These are phyloP conservation scores for Aegithalos caudatus DNA, from an alignment of 2,113 vertebrate species.

Conservation along the genomic window DNA sequence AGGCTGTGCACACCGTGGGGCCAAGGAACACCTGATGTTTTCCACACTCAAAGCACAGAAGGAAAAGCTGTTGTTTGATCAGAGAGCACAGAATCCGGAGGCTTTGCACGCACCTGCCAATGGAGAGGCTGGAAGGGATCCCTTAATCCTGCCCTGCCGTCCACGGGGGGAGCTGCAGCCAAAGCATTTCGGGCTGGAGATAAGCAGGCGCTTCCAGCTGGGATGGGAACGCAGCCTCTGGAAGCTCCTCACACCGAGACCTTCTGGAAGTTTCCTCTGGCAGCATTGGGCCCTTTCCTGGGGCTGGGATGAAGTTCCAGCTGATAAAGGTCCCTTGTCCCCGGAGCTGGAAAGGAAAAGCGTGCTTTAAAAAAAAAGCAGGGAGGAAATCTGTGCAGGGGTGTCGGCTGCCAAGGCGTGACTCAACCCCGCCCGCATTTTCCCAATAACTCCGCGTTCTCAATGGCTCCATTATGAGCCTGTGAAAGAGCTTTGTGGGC, in stretches of 20 bases:
- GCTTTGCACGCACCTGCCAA: not conserved
- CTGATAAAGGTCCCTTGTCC: constrained; percentile 7
- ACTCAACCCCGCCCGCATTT: constrained; percentile 8
- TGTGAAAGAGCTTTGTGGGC: not conserved
- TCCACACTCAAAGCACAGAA: rapidly evolving
- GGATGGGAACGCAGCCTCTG: not conserved
- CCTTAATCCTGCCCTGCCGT: not conserved
- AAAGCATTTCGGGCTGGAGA: not conserved
- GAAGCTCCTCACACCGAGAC: not conserved
- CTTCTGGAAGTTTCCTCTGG: not conserved
- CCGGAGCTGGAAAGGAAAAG: not conserved
- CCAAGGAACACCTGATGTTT: not conserved
- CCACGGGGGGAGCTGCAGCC: not conserved
- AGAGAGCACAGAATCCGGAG: not conserved
- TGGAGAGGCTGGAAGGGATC: not conserved
- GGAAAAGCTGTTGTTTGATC: not conserved
- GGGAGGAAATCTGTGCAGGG: not conserved
- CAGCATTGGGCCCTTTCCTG: not conserved
- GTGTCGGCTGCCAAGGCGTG: constrained; percentile 3
- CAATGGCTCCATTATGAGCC: not conserved
- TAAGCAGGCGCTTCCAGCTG: not conserved
- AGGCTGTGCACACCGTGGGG: not conserved
- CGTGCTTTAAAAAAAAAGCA: not conserved
- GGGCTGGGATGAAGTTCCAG: not conserved
- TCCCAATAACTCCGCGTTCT: not conserved